Evolutionary conservation across 1,140 invertebrate genomes (phyloP).

Genomic region (Drosophila nannoptera): DNA sequence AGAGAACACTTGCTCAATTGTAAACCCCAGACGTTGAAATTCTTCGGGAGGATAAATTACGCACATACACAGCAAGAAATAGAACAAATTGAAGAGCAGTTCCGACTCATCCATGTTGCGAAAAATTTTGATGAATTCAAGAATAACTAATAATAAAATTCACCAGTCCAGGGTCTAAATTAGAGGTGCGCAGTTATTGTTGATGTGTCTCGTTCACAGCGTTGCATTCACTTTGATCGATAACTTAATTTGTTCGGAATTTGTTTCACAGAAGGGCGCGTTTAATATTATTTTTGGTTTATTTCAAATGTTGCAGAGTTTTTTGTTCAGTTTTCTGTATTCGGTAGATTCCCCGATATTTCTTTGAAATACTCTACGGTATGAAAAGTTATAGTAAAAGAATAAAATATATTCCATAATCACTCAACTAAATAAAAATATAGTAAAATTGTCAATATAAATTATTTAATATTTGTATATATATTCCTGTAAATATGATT

Average conservation of each 20-base stretch:
- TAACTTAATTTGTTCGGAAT: slow-evolving; percentile 12
- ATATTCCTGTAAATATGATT: slow-evolving; percentile 47
- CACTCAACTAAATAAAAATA: too few relatives aligned
- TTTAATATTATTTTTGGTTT: background rate
- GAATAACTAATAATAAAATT: slow-evolving; percentile 28
- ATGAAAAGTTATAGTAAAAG: background rate
- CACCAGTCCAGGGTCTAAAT: slow-evolving; percentile 23
- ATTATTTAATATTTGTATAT: slow-evolving; percentile 31
- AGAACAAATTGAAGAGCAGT: slow-evolving; percentile 84
- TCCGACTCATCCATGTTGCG: slow-evolving; percentile 78
- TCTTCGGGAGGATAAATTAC: slow-evolving; percentile 87
- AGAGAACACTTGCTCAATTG: slow-evolving; percentile 84
- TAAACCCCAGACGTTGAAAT: slow-evolving; percentile 87
- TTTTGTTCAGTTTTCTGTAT: background rate
- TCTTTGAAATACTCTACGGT: background rate
- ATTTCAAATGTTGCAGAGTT: background rate
- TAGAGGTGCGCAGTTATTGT: slow-evolving; percentile 38
- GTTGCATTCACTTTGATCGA: slow-evolving; percentile 4
- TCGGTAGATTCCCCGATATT: background rate
- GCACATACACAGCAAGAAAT: slow-evolving; percentile 84
- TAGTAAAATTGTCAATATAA: background rate
- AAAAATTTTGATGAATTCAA: slow-evolving; percentile 61
- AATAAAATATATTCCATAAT: too few relatives aligned
- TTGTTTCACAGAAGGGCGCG: background rate
- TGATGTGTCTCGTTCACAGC: slow-evolving; percentile 31